A percentile compares a stretch with the other conserved stretches of the same genome.
phyloP scores from a whole-genome alignment of 1,140 invertebrate genomes.

The Bicyclus anynana region DNA sequence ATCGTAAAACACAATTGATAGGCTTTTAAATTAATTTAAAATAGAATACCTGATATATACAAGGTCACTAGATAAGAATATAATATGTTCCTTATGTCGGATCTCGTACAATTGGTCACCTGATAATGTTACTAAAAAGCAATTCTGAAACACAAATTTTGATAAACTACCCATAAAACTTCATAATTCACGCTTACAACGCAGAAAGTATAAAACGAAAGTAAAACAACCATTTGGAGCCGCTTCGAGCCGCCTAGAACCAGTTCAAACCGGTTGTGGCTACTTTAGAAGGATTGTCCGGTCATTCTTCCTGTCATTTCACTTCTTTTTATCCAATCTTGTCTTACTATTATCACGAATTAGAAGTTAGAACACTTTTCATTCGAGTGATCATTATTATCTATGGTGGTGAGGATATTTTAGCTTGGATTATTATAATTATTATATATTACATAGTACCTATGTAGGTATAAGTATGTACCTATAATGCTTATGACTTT shows the following conservation, averaged over 20 bases:
- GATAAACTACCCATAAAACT: not conserved
- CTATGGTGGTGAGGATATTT: not conserved
- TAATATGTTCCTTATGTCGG: too few species aligned
- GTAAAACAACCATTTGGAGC: conserved; percentile 15
- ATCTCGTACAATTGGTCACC: too few species aligned
- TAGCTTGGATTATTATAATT: not conserved
- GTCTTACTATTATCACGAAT: conserved; percentile 11
- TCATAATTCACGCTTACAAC: too few species aligned
- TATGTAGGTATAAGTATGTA: too few species aligned
- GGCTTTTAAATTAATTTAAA: too few species aligned
- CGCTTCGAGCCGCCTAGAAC: conserved; percentile 28
- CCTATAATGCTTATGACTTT: not conserved
- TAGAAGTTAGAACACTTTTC: not conserved
- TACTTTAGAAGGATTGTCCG: conserved; percentile 1
- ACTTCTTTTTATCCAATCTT: conserved; percentile 23
- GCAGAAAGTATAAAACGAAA: conserved; percentile 27
- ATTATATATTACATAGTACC: not conserved
- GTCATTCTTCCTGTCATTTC: conserved; percentile 47
- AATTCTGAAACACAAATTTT: too few species aligned
- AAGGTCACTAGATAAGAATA: too few species aligned
- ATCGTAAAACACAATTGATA: too few species aligned
- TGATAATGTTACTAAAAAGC: too few species aligned
- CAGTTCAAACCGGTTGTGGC: conserved; percentile 9
- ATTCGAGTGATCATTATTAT: not conserved
- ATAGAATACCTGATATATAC: too few species aligned